Conservation (phyloP, 2,113 vertebrate species). For the Shinisaurus crocodilurus region DNA sequence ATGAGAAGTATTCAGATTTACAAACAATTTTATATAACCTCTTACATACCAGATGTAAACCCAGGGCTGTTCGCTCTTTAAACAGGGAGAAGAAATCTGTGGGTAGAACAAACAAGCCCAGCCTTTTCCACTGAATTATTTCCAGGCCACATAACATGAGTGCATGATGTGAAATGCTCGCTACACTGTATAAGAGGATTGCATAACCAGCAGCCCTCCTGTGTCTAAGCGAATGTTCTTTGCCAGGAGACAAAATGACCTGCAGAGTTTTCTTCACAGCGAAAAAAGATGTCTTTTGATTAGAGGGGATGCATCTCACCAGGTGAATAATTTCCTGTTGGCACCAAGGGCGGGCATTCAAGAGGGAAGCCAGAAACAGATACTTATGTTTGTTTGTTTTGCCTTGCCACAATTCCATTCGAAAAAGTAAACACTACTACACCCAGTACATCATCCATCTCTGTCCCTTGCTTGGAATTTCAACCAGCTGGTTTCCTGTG, state of each 20-base stretch:
- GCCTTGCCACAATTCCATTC: not conserved
- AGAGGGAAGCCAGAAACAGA: too few relatives aligned
- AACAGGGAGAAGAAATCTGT: constrained; percentile 40
- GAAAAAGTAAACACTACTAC: not conserved
- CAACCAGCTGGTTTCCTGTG: not conserved
- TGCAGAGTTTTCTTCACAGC: constrained; percentile 14
- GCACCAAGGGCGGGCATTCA: not conserved
- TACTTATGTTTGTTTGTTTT: too few relatives aligned
- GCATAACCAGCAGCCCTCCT: constrained; percentile 48
- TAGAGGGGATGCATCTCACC: not conserved
- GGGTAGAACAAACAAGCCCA: not conserved
- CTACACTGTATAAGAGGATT: constrained; percentile 50
- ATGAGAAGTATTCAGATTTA: constrained; percentile 13
- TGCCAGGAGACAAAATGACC: constrained; percentile 21
- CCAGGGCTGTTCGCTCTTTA: constrained; percentile 19
- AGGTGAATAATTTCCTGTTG: constrained; percentile 16
- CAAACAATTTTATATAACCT: constrained; percentile 48
- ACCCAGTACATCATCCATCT: not conserved
- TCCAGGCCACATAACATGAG: constrained; percentile 63
- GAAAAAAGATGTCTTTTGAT: not conserved
- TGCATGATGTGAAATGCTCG: constrained; percentile 58
- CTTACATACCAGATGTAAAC: constrained; percentile 25
- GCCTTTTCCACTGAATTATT: constrained; percentile 56
- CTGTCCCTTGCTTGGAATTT: not conserved
- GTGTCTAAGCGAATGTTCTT: constrained; percentile 32